Percentiles rank a stretch among this genome's conserved stretches.
phyloP scores from a whole-genome alignment of 2,797 vertebrate genomes.

The Labeo calbasu region DNA sequence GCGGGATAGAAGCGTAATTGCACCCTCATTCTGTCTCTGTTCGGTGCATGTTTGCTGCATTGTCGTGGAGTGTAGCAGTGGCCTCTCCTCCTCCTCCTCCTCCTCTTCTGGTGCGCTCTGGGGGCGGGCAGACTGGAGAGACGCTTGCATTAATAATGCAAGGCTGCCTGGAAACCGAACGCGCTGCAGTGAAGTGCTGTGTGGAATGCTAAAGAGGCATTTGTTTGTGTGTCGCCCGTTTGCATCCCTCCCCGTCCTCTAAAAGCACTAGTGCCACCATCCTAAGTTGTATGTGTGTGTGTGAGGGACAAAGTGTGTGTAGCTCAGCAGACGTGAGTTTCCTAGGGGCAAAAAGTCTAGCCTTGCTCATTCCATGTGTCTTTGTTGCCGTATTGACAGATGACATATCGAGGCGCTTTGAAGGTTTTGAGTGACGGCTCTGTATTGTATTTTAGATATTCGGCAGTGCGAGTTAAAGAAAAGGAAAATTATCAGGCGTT shows the following conservation, averaged over 20 bases:
- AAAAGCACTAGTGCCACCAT: conserved; percentile 55
- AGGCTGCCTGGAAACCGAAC: conserved; percentile 82
- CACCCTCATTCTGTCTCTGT: conserved; percentile 26
- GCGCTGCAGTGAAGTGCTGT: conserved; percentile 81
- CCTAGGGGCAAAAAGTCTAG: conserved; percentile 30
- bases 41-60: conserved; percentile 49
- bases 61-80: conserved; percentile 32
- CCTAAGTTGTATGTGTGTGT: conserved; percentile 59
- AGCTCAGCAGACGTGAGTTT: conserved; percentile 39
- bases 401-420: conserved; percentile 30
- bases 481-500: background rate
- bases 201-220: conserved; percentile 84
- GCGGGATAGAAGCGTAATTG: background rate
- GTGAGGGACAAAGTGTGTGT: conserved; percentile 25
- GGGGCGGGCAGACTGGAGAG: conserved; percentile 70
- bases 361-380: conserved; percentile 31
- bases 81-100: conserved; percentile 50
- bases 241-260: conserved; percentile 51
- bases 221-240: conserved; percentile 79
- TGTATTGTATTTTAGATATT: conserved; percentile 14
- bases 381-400: conserved; percentile 62
- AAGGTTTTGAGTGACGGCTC: conserved; percentile 2
- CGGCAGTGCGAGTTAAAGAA: background rate
- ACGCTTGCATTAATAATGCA: conserved; percentile 84
- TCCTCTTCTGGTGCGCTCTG: conserved; percentile 60